Evolutionary conservation across 2,888 invertebrate species (phyloP), one percentile per base, ranked within the genome.

Genomic region (Lepidocyrtinus sp.): DNA sequence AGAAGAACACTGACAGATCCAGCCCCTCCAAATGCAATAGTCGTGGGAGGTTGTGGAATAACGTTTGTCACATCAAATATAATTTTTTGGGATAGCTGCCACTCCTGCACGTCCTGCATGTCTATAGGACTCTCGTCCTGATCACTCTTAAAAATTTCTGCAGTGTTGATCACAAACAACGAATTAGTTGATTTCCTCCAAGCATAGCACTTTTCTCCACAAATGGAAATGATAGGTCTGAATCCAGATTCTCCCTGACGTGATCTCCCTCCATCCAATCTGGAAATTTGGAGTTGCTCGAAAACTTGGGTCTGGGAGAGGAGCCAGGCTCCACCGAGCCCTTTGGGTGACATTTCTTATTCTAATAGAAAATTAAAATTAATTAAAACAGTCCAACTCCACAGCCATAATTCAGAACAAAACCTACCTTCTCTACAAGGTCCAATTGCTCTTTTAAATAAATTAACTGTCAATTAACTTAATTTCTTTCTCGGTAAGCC

Each of bases 121-220:
- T 64, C 65, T 7, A 71, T 7, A 1, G 71, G 12, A 24, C 50
- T 27, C 19, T 46, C 69, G 3, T 55, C 55, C 36, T n/a, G n/a
- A n/a, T 12, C 50, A 17, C 17, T 50, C 36, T 62, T 71, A 50
- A 67, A 71, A 19, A 67, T 55, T 21, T 77, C 77, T 21, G 46
- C 71, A 65, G 65, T 61, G 24, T 67, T 72, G 15, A 77, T 25
- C 0, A 77, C 77, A 25, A 72, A 15, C 0, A 77, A 36, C 9
- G 72, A 59, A 26, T 77, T 71, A 22, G 71, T 77, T 5, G 77
- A 25, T 22, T 72, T 77, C 27, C 72, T 65, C 77, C 77, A 77
- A 3, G 77, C 77, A 7, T 77, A 77, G 27, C 71, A 72, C 27
- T 77, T 77, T 46, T 77, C 77, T 17, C 77, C 77, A 46, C 26